Conservation (phyloP, 2,888 invertebrate genomes). For the Xylota segnis region DNA sequence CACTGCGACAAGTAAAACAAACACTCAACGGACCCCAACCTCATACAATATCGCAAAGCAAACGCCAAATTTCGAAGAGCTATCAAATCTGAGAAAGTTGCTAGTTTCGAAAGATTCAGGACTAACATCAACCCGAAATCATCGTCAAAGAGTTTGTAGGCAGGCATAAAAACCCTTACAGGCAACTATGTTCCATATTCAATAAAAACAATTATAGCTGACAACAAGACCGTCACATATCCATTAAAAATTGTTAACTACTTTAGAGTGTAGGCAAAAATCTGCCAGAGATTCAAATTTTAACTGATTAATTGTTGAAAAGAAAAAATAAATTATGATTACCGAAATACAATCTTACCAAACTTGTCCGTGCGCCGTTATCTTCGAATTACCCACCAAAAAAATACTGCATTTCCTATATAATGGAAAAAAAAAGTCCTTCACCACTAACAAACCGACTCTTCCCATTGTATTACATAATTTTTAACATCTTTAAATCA, state of each 20-base stretch:
- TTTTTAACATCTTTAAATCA: slow-evolving; percentile 5
- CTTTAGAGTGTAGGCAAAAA: no score
- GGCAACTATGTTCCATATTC: slow-evolving; percentile 11
- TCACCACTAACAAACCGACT: neutral
- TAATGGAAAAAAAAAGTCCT: no score
- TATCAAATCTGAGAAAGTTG: slow-evolving; percentile 9
- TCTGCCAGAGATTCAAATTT: no score
- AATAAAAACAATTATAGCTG: slow-evolving; percentile 18
- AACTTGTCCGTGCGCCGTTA: no score
- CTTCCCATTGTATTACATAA: neutral
- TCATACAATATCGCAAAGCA: neutral
- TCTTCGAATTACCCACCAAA: no score
- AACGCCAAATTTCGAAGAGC: neutral
- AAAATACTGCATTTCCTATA: no score
- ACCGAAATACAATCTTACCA: no score
- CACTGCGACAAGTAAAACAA: neutral
- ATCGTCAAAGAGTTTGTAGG: slow-evolving; percentile 25
- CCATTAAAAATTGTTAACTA: no score
- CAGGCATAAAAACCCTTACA: slow-evolving; percentile 36
- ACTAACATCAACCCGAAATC: slow-evolving; percentile 34
- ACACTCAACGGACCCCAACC: neutral
- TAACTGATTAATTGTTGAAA: neutral
- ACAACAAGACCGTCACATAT: no score
- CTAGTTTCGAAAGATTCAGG: slow-evolving; percentile 35
- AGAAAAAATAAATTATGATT: slow-evolving; percentile 8